Base-by-base conservation (phyloP, 2,797 vertebrate species). In the Falco biarmicus region DNA sequence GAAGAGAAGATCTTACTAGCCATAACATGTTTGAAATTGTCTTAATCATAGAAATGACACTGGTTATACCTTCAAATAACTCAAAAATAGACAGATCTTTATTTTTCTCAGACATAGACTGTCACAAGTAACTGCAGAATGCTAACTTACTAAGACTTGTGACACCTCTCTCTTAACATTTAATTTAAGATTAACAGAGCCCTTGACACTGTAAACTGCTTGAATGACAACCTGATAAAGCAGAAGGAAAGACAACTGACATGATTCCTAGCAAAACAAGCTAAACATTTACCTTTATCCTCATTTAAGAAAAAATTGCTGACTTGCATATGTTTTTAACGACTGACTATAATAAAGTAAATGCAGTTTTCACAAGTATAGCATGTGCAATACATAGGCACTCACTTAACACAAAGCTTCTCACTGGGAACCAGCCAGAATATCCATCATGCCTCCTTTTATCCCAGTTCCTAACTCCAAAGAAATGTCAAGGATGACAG, bases 211-310 rank as follows among this genome's bases (percentile, higher is more conserved):
- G 68, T 78, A 68, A 94, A 93, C 29, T 61, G 9, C 26, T 80
- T 91, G 56, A 95, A 95, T 45, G 73, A 95, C 50, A 95, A 86
- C 57, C 43, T 80, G 22, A 74, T 89, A 73, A 91, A 84, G 34
- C 43, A 90, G 41, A 96, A 97, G 47, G 77, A 95, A 93, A 94
- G 59, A 56, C 95, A 96, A 90, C 71, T 60, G 1, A 90, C 84
- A 83, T 29, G 0, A 54, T 92, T 71, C 89, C 59, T 91, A 54
- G 59, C 18, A 84, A 95, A 82, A 17, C 70, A 97, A 68, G 50
- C 21, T 26, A 54, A 83, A 31, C 6, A 32, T 59, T 96, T 79
- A 56, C 54, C 20, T 43, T 45, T 73, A 41, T 9, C 15, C n/a
- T 57, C 1, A 51, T 87, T 79, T 43, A 51, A 65, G 45, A 60